phyloP scores from a whole-genome alignment of 2,888 invertebrate species.

The Cantharis flavilabris region DNA sequence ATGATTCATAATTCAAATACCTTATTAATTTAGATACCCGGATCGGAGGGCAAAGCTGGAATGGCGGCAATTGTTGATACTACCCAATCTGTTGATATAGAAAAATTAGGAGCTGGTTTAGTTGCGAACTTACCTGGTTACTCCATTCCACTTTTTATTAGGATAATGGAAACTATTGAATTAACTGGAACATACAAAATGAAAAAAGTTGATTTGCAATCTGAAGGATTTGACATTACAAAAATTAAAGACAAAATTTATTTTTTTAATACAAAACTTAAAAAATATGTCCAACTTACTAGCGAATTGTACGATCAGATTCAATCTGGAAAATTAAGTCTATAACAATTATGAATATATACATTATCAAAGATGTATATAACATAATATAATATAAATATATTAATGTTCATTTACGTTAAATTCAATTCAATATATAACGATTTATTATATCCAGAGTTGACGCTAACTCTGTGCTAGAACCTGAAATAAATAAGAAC shows the following conservation, averaged over 20 bases:
- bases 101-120: slow-evolving; percentile 66
- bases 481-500: too few relatives aligned
- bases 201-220: slow-evolving; percentile 84
- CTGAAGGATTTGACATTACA: slow-evolving; percentile 80
- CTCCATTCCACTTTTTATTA: slow-evolving; percentile 87
- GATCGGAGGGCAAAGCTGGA: slow-evolving; percentile 85
- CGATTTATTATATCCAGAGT: too few relatives aligned
- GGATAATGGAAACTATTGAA: slow-evolving; percentile 77
- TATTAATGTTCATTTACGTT: too few relatives aligned
- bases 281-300: slow-evolving; percentile 44
- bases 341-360: neutral
- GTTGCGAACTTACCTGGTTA: slow-evolving; percentile 78
- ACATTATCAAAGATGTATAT: neutral
- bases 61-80: slow-evolving; percentile 89
- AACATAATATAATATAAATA: too few relatives aligned
- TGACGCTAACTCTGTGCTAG: too few relatives aligned
- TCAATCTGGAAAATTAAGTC: slow-evolving; percentile 36
- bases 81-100: slow-evolving; percentile 62
- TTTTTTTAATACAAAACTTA: slow-evolving; percentile 56
- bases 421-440: too few relatives aligned
- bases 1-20: neutral
- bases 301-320: slow-evolving; percentile 46
- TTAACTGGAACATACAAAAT: slow-evolving; percentile 90
- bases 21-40: slow-evolving; percentile 64
- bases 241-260: slow-evolving; percentile 75